Percentiles rank a stretch among this genome's conserved stretches.
Conservation (phyloP, 2,113 vertebrate species). For the Circaetus cinerascens region DNA sequence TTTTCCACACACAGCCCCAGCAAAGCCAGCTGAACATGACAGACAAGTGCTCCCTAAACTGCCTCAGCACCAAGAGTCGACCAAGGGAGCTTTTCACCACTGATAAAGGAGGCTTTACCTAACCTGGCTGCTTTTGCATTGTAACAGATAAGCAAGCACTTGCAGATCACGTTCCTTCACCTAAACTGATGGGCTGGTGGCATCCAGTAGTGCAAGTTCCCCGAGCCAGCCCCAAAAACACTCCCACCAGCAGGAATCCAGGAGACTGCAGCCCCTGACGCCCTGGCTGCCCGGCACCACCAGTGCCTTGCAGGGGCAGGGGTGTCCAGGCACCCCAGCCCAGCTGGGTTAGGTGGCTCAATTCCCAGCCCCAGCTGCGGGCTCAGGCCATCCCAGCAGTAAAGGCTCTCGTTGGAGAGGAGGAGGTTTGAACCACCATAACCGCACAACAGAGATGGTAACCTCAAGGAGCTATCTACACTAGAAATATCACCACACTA, state of each 20-base stretch:
- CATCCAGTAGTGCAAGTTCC: conserved; percentile 65
- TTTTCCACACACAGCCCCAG: not conserved
- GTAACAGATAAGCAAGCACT: conserved; percentile 59
- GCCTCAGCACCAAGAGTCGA: not conserved
- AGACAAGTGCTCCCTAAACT: not conserved
- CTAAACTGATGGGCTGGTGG: conserved; percentile 43
- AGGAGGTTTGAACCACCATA: accelerated
- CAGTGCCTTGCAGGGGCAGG: not conserved
- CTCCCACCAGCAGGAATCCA: not conserved
- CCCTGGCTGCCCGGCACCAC: not conserved
- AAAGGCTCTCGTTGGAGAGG: not conserved
- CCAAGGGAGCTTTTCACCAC: not conserved
- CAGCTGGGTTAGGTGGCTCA: accelerated
- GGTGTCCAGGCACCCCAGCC: not conserved
- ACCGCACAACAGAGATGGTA: accelerated
- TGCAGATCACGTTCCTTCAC: conserved; percentile 50
- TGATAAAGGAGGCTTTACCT: conserved; percentile 43
- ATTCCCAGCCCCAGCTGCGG: not conserved
- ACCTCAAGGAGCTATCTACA: not conserved
- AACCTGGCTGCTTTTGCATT: conserved; percentile 29
- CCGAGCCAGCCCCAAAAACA: not conserved
- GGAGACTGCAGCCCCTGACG: not conserved
- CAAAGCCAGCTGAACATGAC: not conserved
- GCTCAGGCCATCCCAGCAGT: not conserved
- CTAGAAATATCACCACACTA: not conserved